Conservation (phyloP, 2,888 invertebrate species). For the Erynnis tages region DNA sequence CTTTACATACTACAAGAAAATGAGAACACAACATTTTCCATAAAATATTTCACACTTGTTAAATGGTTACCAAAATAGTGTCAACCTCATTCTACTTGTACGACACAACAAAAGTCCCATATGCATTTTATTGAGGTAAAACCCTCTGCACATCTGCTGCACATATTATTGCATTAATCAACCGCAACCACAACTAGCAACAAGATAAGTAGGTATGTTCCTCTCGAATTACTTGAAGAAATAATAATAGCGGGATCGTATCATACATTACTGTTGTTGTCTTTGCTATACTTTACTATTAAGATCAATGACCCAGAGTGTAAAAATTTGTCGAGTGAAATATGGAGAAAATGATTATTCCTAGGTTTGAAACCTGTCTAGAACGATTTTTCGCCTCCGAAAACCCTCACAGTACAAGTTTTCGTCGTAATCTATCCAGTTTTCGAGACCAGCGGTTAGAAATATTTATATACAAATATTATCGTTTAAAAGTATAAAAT, state of each 20-base stretch:
- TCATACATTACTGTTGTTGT: not conserved
- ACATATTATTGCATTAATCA: constrained; percentile 19
- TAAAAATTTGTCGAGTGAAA: no score
- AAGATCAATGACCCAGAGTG: no score
- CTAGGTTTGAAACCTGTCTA: no score
- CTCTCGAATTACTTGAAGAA: constrained; percentile 16
- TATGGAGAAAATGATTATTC: no score
- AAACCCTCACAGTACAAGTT: no score
- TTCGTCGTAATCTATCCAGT: no score
- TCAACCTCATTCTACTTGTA: not conserved
- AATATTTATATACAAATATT: no score
- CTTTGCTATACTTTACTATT: no score
- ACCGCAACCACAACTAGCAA: constrained; percentile 20
- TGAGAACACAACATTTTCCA: constrained; percentile 54
- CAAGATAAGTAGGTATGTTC: constrained; percentile 10
- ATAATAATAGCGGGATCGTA: not conserved
- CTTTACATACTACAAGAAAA: constrained; percentile 48
- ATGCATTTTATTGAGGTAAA: constrained; percentile 10
- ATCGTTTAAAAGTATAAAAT: no score
- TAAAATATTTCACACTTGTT: not conserved
- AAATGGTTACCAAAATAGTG: not conserved
- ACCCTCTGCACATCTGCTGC: constrained; percentile 18
- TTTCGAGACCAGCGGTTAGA: no score
- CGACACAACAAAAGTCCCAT: not conserved
- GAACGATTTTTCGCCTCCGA: no score